Conservation (phyloP, 1,140 invertebrate genomes). For the Andrena cerasifolii region DNA sequence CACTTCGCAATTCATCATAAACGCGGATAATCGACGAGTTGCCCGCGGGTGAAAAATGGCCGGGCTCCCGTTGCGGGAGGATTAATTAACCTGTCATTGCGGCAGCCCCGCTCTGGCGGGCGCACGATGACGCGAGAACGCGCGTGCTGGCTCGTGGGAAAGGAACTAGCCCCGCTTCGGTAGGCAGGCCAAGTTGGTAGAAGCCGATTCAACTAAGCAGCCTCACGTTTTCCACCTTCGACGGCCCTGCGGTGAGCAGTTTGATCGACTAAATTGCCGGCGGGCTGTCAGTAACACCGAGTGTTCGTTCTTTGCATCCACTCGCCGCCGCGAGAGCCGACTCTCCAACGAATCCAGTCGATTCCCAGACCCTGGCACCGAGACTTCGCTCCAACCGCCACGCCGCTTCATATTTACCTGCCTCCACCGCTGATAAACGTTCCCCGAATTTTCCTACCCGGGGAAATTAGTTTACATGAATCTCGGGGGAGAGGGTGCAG, state of each 20-base stretch:
- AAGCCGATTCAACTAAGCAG: not conserved
- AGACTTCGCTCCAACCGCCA: not conserved
- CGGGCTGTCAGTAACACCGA: slow-evolving; percentile 59
- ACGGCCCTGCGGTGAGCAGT: slow-evolving; percentile 56
- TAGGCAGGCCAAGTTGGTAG: slow-evolving; percentile 11
- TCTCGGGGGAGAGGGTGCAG: not conserved
- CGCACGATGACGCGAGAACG: slow-evolving; percentile 20
- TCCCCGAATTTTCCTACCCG: not conserved
- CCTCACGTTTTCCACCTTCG: slow-evolving; percentile 48
- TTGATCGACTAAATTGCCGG: slow-evolving; percentile 62
- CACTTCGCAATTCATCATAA: not conserved
- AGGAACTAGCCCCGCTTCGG: slow-evolving; percentile 35
- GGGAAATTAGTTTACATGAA: slow-evolving; percentile 40
- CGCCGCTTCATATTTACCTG: slow-evolving; percentile 9
- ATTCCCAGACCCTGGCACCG: slow-evolving; percentile 18
- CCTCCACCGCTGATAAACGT: slow-evolving; percentile 16
- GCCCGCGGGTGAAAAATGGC: not conserved
- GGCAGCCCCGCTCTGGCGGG: not conserved
- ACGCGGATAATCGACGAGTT: not conserved
- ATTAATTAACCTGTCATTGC: slow-evolving; percentile 58
- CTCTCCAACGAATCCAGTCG: slow-evolving; percentile 52
- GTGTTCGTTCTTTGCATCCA: slow-evolving; percentile 48
- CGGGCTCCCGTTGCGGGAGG: slow-evolving; percentile 13
- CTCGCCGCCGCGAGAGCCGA: slow-evolving; percentile 25
- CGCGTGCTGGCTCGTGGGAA: slow-evolving; percentile 51